Conservation (phyloP, 2,888 invertebrate species). For the Orthonychiurus folsomi region DNA sequence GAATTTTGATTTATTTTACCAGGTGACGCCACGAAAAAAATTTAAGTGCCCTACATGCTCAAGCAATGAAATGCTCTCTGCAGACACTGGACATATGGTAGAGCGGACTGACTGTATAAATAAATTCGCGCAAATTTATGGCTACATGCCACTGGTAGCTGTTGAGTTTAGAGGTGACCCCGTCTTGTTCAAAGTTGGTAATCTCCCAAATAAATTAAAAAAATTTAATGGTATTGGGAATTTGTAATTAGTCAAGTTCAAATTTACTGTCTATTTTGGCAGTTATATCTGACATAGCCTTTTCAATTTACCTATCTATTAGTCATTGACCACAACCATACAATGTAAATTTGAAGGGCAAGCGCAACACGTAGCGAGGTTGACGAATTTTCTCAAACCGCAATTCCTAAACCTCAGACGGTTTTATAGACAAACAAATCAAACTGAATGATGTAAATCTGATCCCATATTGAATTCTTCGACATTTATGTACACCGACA, state of each 20-base stretch:
- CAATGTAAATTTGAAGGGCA: no score
- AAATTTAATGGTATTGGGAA: constrained; percentile 82
- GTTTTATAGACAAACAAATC: no score
- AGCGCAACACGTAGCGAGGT: no score
- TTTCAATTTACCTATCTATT: no score
- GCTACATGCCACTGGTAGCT: constrained; percentile 73
- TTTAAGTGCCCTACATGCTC: constrained; percentile 94
- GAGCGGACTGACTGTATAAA: constrained; percentile 86
- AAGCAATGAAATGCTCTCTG: constrained; percentile 87
- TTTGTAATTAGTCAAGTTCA: constrained; percentile 50
- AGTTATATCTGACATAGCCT: no score
- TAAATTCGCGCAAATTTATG: constrained; percentile 66
- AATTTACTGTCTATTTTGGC: constrained; percentile 2
- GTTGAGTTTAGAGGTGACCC: constrained; percentile 94
- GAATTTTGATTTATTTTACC: constrained; percentile 50
- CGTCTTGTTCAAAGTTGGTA: constrained; percentile 71
- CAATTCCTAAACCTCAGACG: no score
- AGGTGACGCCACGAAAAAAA: constrained; percentile 90
- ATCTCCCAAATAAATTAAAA: constrained; percentile 74
- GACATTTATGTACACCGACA: no score
- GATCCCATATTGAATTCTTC: no score
- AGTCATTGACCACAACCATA: no score
- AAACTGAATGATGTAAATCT: no score
- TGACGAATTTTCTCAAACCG: no score
- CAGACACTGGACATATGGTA: constrained; percentile 84